Evolutionary conservation across 2,888 invertebrate genomes (phyloP), one percentile per base, ranked within the genome.

Genomic region (Pyrocoelia pectoralis): DNA sequence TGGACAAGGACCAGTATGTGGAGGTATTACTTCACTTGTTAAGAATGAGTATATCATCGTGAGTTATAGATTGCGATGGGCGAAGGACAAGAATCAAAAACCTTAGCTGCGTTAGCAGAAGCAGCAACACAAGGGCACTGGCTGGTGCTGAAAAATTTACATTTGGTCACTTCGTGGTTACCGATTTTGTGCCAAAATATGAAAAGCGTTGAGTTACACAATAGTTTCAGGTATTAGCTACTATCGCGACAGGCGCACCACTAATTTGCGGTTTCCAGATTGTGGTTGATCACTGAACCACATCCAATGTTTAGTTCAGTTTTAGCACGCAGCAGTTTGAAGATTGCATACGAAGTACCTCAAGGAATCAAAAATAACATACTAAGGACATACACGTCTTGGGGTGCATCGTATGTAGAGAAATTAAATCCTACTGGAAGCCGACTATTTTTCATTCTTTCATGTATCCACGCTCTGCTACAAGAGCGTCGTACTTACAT

Each of bases 401-500:
- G 93, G 88, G 85, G 84, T 10, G 80, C 82, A 14, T 74, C 75
- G 66, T 80, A 77, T 63, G 61, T 77, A 10, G 75, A 77, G 59
- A 75, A 77, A 65, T 68, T 80, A 12, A 76, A 71, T 51, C 68
- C 76, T 8, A 78, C 74, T 48, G 73, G 78, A 29, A 72, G 78
- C 0, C 75, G 79, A 68, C 85, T 88, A 53, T 85, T 92, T 59
- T 89, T 98, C 72, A 89, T 92, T 4, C 82, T 97, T 12, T 90
- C 96, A 66, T 92, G 93, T 86, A 84, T 94, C 58, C 97, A 98
- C 79, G 95, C 98, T 0, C 84, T 97, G 10, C 85, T 96, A 54
- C 93, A 93, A 79, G 98, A 99, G 81, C 85, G 99, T 40, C 85
- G 98, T 61, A 93, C 91, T 54, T 98, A 91, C 79, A 93, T 97